Percentiles rank a stretch among this genome's conserved stretches.
These are phyloP conservation scores for Nomada fucata DNA, from an alignment of 2,888 invertebrate species.

Conservation along the genomic window DNA sequence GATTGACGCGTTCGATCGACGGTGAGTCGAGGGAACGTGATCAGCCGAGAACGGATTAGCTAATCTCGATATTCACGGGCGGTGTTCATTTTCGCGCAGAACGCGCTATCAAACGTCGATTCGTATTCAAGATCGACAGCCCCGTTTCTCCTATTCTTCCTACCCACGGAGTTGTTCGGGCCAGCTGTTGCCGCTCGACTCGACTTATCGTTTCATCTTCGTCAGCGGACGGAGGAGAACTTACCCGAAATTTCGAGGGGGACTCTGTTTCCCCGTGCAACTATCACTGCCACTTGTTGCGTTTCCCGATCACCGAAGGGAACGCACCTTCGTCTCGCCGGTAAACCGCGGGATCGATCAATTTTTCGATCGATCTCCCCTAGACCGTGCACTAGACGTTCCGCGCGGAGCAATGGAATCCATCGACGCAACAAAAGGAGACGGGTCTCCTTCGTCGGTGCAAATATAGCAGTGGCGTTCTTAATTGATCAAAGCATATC, in stretches of 20 bases:
- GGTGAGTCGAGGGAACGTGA: background rate
- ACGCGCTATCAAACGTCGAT: conserved; percentile 24
- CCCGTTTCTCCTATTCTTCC: background rate
- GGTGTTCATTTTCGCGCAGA: conserved; percentile 29
- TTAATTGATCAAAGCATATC: conserved; percentile 52
- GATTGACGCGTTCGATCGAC: conserved; percentile 18
- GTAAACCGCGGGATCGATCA: background rate
- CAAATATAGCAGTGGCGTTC: background rate
- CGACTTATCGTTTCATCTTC: background rate
- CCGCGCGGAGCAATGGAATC: too few species aligned
- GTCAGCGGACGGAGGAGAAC: too few species aligned
- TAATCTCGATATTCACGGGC: conserved; percentile 7
- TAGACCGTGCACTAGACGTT: background rate
- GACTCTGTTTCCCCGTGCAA: too few species aligned
- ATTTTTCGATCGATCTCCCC: background rate
- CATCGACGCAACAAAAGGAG: background rate
- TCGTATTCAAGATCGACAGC: conserved; percentile 8
- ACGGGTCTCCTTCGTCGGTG: background rate
- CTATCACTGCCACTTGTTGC: conserved; percentile 36
- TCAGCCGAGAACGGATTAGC: background rate
- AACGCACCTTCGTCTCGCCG: background rate
- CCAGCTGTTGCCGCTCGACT: background rate
- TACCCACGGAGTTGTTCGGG: conserved; percentile 35
- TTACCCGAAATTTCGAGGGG: too few species aligned
- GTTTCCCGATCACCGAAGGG: background rate